phyloP scores from a whole-genome alignment of 2,113 vertebrate genomes.

The Struthio camelus region DNA sequence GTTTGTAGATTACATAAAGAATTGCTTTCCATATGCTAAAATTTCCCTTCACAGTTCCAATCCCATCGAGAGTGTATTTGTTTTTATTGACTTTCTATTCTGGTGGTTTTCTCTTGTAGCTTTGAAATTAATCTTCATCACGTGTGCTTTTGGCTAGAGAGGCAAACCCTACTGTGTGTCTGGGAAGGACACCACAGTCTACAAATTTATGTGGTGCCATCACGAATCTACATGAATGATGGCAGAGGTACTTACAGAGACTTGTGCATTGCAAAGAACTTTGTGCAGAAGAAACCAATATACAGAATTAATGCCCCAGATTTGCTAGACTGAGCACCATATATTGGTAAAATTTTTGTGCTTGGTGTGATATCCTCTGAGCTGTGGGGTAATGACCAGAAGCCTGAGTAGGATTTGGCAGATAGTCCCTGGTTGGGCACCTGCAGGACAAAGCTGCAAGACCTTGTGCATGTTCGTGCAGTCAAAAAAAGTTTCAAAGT shows the following conservation, averaged over 20 bases:
- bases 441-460: neutral
- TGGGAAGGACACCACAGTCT: neutral
- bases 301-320: neutral
- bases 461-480: neutral
- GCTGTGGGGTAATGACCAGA: neutral
- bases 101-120: neutral
- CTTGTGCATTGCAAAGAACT: neutral
- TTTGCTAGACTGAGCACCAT: neutral
- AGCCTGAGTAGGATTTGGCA: neutral
- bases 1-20: neutral
- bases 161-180: neutral
- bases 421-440: neutral
- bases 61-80: neutral
- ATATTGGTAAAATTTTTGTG: neutral
- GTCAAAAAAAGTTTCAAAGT: neutral
- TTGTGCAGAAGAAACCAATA: neutral
- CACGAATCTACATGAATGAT: neutral
- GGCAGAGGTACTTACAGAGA: neutral
- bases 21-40: slow-evolving; percentile 17
- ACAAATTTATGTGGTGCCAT: neutral
- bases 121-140: neutral
- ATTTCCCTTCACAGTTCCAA: neutral
- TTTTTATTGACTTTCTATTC: slow-evolving; percentile 39
- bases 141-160: neutral
- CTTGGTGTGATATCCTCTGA: neutral